Evolutionary conservation across 2,888 invertebrate species (phyloP), one percentile per base, ranked within the genome.

Genomic region (Micoletzkya japonica): DNA sequence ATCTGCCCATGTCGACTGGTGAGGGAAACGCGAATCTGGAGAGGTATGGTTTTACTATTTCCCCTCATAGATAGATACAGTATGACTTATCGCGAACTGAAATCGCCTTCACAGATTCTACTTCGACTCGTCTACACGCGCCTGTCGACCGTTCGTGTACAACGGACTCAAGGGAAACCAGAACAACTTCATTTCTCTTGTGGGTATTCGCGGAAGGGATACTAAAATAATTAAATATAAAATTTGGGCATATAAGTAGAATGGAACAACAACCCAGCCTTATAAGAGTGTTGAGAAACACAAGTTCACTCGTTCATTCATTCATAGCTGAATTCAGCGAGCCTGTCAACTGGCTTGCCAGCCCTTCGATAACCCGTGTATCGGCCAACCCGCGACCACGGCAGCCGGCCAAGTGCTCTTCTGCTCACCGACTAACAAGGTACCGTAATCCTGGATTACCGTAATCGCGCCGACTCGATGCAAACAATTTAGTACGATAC

Each of bases 291-390:
- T 39, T 39, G 39, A 39, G 32, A 30, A 32, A 32, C 7, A 28
- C 32, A 59, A 32, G 30, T 59, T 7, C 32, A n/a, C 58, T 58
- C 58, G 32, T 7, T 57, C 57, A 36, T 59, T 17, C 59, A 59
- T 24, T 59, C 24, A 28, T 26, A 34, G 32, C 4, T 20, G 32
- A 30, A 28, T 79, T 39, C 78, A 84, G 79, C 69, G 82, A 44
- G 74, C 84, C 4, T 85, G 85, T 59, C 83, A 83, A 72, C 77
- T 85, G 1, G 76, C 81, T 24, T 85, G 86, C 71, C 82, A 81
- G 54, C 85, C 84, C 7, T 61, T 85, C 14, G 82, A 82, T 73
- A 85, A 85, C 71, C 85, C 85, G 20, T 85, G 85, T 77, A 85
- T 84, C 68, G 85, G 85, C 0, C 85, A 85, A 70, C 85, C 85